Base-by-base conservation (phyloP, 2,888 invertebrate species). In the Drosophila kanekoi region DNA sequence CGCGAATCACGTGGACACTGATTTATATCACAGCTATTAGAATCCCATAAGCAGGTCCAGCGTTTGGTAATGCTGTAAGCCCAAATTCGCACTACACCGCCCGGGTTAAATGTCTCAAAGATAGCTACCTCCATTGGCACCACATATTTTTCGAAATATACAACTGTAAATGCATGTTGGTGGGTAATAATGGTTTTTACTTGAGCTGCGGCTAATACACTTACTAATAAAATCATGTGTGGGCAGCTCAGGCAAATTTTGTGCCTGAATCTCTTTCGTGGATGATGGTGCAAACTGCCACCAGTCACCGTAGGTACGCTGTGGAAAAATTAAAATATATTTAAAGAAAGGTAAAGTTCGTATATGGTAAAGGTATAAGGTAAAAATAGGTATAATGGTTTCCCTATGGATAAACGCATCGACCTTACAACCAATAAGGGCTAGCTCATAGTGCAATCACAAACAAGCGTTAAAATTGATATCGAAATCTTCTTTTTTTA, bases 91-190 rank as follows among this genome's bases (percentile, higher is more conserved):
- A 97, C 95, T 37, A 97, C 94, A 3, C 96, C 96, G 23, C 97
- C 97, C 0, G 97, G 97, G 91, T 97, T 97, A 86, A 96, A 97
- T 0, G 96, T 97, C 93, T 97, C 97, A 91, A 96, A 97, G 67
- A 97, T 94, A 1, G 94, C 94, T 59, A 97, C 94, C 64, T 91
- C 89, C 11, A 90, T 89, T 0, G 93, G 93, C 69, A 92, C 82
- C 3, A 92, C 91, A 68, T 88, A 92, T 65, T 92, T 90, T 72
- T 93, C 93, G 61, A 92, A 93, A 59, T 86, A 85, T 11, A 92
- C 76, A 51, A 93, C 92, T 91, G 77, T 63, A 43, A 40, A 44
- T 54, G 13, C n/a, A n/a, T 35, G n/a, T 35, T 35, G 18, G 18
- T n/a, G n/a, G 23, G 13, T 16, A 20, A 38, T n/a, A 16, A n/a